Base-by-base conservation (phyloP, 2,888 invertebrate species). In the Apotomis capreana region DNA sequence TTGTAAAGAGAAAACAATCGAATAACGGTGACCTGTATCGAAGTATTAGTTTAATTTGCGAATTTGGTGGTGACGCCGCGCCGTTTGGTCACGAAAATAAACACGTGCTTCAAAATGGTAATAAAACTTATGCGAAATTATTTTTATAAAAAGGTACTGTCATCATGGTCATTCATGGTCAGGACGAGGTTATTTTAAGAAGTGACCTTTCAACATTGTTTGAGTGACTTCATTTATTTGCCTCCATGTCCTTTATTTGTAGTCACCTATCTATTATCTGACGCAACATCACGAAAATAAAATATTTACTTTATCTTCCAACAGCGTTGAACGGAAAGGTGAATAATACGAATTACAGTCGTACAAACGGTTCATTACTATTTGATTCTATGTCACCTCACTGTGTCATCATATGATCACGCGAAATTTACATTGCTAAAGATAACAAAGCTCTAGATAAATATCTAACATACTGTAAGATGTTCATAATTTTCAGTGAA, bases 401-500 rank as follows among this genome's bases (percentile, higher is more conserved):
- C 55, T 5, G 5, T 65, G 55, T 65, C 49, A 57, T 65, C 65
- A 65, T 65, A 57, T 65, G 55, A 65, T 65, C 57, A 36, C 54
- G 26, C n/a, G 5, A 6, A 57, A 46, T 65, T 65, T 65, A 65
- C 65, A 44, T 65, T 36, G 40, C 44, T 3, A 57, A 49, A 57
- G 65, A 65, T 65, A 65, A 65, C 57, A 36, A 46, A 46, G 55
- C 54, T 37, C 58, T 57, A 65, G 36, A 65, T 65, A 65, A 55
- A 46, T 46, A 44, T 26, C 26, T 46, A 36, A 46, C 57, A 3
- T 2, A 57, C 55, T 57, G 58, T 12, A 37, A 12, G 46, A 65
- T 65, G 55, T 26, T 65, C 44, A 46, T 12, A 9, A 57, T n/a
- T 46, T 65, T 26, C 26, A 57, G 65, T n/a, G 6, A 36, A 3